Evolutionary conservation across 2,888 invertebrate genomes (phyloP).

Genomic region (Thecocarcelia acutangulata): DNA sequence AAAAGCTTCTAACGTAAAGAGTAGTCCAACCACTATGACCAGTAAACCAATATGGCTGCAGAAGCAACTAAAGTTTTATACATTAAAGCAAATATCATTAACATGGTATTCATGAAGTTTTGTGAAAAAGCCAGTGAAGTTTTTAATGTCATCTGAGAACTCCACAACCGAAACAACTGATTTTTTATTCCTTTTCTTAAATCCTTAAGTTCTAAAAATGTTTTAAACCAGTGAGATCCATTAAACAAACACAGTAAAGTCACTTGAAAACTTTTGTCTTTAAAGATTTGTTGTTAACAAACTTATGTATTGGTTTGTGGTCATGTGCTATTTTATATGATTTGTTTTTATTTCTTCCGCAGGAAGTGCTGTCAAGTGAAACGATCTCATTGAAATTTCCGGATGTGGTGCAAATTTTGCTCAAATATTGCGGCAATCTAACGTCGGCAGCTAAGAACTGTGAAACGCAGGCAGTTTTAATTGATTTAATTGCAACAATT

Average conservation of each 20-base stretch:
- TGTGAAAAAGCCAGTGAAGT: too few relatives aligned
- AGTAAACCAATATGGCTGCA: too few relatives aligned
- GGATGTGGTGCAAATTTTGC: slow-evolving; percentile 79
- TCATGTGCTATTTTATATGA: background rate
- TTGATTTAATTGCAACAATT: slow-evolving; percentile 81
- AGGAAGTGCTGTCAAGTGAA: slow-evolving; percentile 80
- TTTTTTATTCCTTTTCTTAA: too few relatives aligned
- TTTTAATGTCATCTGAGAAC: too few relatives aligned
- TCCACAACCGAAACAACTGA: too few relatives aligned
- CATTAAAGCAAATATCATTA: too few relatives aligned
- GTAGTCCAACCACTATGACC: too few relatives aligned
- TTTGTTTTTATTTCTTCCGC: slow-evolving; percentile 23
- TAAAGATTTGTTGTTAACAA: background rate
- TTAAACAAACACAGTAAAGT: slow-evolving; percentile 23
- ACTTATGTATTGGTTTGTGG: background rate
- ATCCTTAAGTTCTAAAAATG: too few relatives aligned
- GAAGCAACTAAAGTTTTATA: too few relatives aligned
- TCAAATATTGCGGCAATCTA: slow-evolving; percentile 78
- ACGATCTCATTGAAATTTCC: slow-evolving; percentile 79
- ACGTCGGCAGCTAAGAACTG: slow-evolving; percentile 75
- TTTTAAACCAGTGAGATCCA: slow-evolving; percentile 20
- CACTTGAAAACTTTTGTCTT: slow-evolving; percentile 16
- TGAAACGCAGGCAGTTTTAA: slow-evolving; percentile 80
- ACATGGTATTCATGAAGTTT: too few relatives aligned
- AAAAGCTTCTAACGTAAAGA: too few relatives aligned